phyloP scores from a whole-genome alignment of 2,113 vertebrate genomes.

The Scalopus aquaticus region DNA sequence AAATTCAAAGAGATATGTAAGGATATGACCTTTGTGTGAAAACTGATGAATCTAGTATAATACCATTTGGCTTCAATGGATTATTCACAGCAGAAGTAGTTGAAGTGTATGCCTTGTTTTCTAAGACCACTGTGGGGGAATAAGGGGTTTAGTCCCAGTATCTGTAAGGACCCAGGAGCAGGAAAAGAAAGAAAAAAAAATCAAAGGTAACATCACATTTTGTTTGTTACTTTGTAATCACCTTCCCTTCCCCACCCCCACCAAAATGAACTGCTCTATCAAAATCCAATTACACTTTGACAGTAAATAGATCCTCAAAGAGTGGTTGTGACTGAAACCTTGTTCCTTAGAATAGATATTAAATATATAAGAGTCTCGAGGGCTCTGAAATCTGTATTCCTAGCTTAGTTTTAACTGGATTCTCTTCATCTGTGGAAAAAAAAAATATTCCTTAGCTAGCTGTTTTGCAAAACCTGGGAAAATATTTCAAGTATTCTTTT shows the following conservation, averaged over 20 bases:
- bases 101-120: slow-evolving; percentile 81
- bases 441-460: slow-evolving; percentile 67
- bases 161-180: slow-evolving; percentile 63
- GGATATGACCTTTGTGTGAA: slow-evolving; percentile 80
- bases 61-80: slow-evolving; percentile 79
- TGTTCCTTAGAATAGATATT: slow-evolving; percentile 80
- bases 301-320: slow-evolving; percentile 81
- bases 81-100: slow-evolving; percentile 81
- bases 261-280: slow-evolving; percentile 80
- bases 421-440: slow-evolving; percentile 67
- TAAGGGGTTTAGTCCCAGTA: slow-evolving; percentile 68
- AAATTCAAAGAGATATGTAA: slow-evolving; percentile 85
- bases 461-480: slow-evolving; percentile 67
- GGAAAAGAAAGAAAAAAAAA: slow-evolving; percentile 27
- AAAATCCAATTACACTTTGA: slow-evolving; percentile 84
- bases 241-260: slow-evolving; percentile 54
- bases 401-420: slow-evolving; percentile 81
- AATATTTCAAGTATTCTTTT: slow-evolving; percentile 56
- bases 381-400: slow-evolving; percentile 79
- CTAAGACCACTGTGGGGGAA: slow-evolving; percentile 64
- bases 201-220: slow-evolving; percentile 60
- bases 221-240: slow-evolving; percentile 75
- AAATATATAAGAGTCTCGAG: slow-evolving; percentile 80
- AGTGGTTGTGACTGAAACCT: slow-evolving; percentile 80
- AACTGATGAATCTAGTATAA: slow-evolving; percentile 79